These are phyloP conservation scores for Catharus ustulatus DNA, from an alignment of 2,797 vertebrate species.

Conservation along the genomic window DNA sequence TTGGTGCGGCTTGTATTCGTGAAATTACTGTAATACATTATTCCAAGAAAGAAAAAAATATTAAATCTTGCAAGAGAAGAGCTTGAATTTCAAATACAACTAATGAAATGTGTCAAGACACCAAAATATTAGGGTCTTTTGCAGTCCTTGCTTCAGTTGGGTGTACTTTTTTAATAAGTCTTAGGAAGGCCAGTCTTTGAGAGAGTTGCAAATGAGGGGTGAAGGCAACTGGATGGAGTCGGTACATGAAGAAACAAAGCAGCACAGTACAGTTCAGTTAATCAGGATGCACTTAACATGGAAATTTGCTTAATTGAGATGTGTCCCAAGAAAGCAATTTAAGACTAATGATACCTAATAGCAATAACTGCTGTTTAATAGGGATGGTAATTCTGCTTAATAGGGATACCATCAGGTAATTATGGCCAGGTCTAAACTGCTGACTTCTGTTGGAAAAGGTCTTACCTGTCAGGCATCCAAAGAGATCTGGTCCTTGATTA, in stretches of 20 bases:
- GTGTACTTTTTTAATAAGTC: background rate
- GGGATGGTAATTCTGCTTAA: constrained; percentile 47
- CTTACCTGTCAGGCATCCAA: background rate
- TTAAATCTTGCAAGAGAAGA: background rate
- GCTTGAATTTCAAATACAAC: background rate
- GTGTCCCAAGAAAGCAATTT: constrained; percentile 60
- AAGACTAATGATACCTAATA: constrained; percentile 61
- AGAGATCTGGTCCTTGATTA: background rate
- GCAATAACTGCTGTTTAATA: constrained; percentile 61
- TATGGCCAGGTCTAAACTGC: constrained; percentile 26
- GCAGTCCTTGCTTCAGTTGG: background rate
- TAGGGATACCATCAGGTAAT: constrained; percentile 54
- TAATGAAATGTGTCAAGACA: background rate
- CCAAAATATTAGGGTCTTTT: background rate
- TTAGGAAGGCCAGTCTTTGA: background rate
- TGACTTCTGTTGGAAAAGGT: constrained; percentile 8
- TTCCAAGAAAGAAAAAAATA: background rate
- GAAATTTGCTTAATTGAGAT: constrained; percentile 60
- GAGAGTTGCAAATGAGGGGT: background rate
- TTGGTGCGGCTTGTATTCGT: no score
- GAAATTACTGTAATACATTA: no score
- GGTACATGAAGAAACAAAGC: constrained; percentile 13
- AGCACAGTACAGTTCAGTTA: background rate
- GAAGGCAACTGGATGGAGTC: constrained; percentile 5
- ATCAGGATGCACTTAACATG: constrained; percentile 42